A percentile compares a stretch with the other conserved stretches of the same genome.
These are phyloP conservation scores for Parascotia fuliginaria DNA, from an alignment of 2,888 invertebrate species.

Conservation along the genomic window DNA sequence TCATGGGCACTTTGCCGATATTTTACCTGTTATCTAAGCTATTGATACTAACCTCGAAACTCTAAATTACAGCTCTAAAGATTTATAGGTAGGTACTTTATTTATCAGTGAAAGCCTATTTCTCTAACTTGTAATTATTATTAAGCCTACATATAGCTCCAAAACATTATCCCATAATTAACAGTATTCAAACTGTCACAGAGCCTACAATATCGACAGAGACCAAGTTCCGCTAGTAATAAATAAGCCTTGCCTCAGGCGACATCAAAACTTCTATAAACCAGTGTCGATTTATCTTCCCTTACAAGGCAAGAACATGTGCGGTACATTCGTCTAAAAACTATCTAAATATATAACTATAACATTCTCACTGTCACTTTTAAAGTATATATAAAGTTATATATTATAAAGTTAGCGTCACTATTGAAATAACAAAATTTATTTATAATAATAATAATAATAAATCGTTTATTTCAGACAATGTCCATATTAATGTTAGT, in stretches of 20 bases:
- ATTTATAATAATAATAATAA: too few species aligned
- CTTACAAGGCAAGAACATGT: slow-evolving; percentile 3
- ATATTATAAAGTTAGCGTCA: slow-evolving; percentile 10
- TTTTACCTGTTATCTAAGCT: too few species aligned
- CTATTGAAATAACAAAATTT: slow-evolving; percentile 17
- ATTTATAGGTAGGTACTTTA: too few species aligned
- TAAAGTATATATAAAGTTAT: too few species aligned
- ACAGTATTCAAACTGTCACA: background rate
- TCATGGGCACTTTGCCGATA: too few species aligned
- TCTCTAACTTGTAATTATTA: too few species aligned
- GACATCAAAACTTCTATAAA: slow-evolving; percentile 1
- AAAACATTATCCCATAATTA: background rate
- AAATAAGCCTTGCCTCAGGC: slow-evolving; percentile 1
- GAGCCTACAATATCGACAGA: background rate
- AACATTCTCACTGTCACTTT: slow-evolving; percentile 13
- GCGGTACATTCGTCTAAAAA: background rate
- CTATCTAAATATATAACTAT: slow-evolving; percentile 1
- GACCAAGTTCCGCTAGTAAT: slow-evolving; percentile 1
- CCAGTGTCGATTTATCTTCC: slow-evolving; percentile 2
- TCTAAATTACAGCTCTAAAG: too few species aligned
- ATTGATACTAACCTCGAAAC: too few species aligned
- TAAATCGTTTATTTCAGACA: too few species aligned
- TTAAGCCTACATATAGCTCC: too few species aligned
- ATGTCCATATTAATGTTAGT: too few species aligned
- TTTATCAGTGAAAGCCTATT: too few species aligned